Base-by-base conservation (phyloP, 2,113 vertebrate genomes). In the Dicaeum eximium region DNA sequence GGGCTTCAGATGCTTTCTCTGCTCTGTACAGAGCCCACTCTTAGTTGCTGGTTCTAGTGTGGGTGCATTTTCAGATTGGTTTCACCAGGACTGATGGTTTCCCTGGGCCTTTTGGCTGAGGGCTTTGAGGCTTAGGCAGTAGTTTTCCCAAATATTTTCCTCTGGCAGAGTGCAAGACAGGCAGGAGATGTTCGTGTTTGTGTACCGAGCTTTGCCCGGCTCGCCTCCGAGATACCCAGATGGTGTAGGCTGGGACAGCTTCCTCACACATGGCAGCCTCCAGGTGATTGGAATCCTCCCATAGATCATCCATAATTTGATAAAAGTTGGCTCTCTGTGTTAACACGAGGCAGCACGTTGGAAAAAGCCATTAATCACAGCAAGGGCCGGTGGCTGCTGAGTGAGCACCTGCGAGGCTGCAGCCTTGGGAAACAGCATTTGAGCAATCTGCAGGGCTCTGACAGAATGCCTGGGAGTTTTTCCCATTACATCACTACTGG, bases 401-500 rank as follows among this genome's bases (percentile, higher is more conserved):
- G 97, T 88, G 97, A 62, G n/a, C 98, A 99, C 98, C 98, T 98
- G 98, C 83, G 11, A 89, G 96, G 98, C 97, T 94, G 97, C 98
- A 98, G 98, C 98, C 92, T 97, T 97, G 96, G 93, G 96, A 97
- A 96, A 97, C 56, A 86, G 90, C 62, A 47, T 96, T 97, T 95
- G 97, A 92, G 97, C 98, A 97, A 96, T 97, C 97, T 92, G 93
- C 97, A 94, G 71, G 85, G 93, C 96, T 96, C 96, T 93, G 96
- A 95, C 92, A 96, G 89, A 96, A 93, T 84, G 97, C 95, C 70
- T 92, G 20, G 66, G 88, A 97, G 97, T 57, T 75, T 98, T 97
- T 98, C 98, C 97, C 97, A 88, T 98, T 98, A 97, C 98, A 97
- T 97, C 97, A 96, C 95, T 74, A 57, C 88, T 86, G 96, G 92